Evolutionary conservation across 2,888 invertebrate genomes (phyloP).

Genomic region (Microplitis manilae): DNA sequence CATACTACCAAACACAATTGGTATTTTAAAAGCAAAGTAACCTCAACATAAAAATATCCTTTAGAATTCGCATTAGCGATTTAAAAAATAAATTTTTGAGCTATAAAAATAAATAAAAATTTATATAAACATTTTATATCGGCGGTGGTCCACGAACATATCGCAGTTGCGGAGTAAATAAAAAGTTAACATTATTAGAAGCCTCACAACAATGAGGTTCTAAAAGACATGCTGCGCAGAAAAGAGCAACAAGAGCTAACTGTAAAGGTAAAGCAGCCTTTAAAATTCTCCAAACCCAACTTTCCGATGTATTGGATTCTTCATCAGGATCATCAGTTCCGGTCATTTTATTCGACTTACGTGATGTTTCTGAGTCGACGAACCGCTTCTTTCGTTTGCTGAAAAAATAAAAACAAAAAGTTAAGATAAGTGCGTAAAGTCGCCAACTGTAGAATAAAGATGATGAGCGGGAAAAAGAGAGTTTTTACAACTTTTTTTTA

Average conservation of each 20-base stretch:
- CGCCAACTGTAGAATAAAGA: slow-evolving; percentile 48
- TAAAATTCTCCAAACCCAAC: slow-evolving; percentile 82
- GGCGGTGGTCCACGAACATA: slow-evolving; percentile 89
- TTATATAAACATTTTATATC: slow-evolving; percentile 70
- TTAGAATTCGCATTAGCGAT: no score
- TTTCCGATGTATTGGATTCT: slow-evolving; percentile 74
- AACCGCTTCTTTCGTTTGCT: slow-evolving; percentile 61
- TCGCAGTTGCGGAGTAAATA: slow-evolving; percentile 84
- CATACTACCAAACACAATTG: background rate
- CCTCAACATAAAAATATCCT: no score
- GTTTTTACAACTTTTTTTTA: slow-evolving; percentile 70
- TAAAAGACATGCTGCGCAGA: slow-evolving; percentile 82
- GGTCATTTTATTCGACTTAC: slow-evolving; percentile 54
- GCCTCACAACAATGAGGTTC: slow-evolving; percentile 86
- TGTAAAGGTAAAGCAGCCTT: slow-evolving; percentile 85
- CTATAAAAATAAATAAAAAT: background rate
- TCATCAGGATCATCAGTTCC: slow-evolving; percentile 74
- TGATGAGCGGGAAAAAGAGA: slow-evolving; percentile 52
- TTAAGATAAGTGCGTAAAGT: slow-evolving; percentile 44
- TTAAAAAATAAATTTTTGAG: slow-evolving; percentile 5
- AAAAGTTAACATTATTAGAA: slow-evolving; percentile 83
- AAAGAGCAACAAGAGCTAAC: slow-evolving; percentile 80
- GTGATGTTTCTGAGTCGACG: slow-evolving; percentile 34
- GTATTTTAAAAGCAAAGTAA: background rate
- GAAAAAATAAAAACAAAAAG: slow-evolving; percentile 41